Evolutionary conservation across 2,113 vertebrate species (phyloP), one percentile per base, ranked within the genome.

Genomic region (Collichthys lucidus): DNA sequence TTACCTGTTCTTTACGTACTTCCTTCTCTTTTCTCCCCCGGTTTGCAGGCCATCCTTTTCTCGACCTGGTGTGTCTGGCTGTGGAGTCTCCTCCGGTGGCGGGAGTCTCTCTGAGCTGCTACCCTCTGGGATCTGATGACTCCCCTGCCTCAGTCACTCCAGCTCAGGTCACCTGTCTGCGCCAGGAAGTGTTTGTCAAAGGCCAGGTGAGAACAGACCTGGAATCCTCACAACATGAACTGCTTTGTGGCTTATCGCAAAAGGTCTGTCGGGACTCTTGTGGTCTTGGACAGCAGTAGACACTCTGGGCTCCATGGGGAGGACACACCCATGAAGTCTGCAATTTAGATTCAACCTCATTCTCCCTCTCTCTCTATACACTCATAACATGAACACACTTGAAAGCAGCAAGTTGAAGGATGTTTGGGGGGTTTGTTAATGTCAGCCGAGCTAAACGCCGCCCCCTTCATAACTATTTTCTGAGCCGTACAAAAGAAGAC

Each of bases 11-110:
- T 9, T 31, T 31, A 31, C 29, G 29, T 5, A 31, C 29, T 31
- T 31, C 29, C 29, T 6, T 3, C 15, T 9, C 55, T 24, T 15
- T 19, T 42, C 47, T 55, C 14, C 44, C 12, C 12, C 7, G 7
- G 26, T 35, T 17, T 40, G 15, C 84, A 96, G 98, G 96, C 29
- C 94, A 95, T 65, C 96, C 94, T 0, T 95, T 96, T 46, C 88
- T 97, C 81, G 98, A 99, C 22, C 84, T 99, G 77, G 84, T 99
- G 92, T 95, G 96, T 31, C 57, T 97, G 65, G 92, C 90, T 0
- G 92, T 93, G 15, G 97, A 99, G 83, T 68, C 94, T 0, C 88
- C 93, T 0, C 97, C 97, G 0, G 76, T 60, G 0, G 92, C 83
- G 0, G 96, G 96, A 57, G 90, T 91, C 65, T 91, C 95, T 4